Percentiles rank a stretch among this genome's conserved stretches.
These are phyloP conservation scores for Venturia canescens DNA, from an alignment of 1,140 invertebrate genomes.

Conservation along the genomic window DNA sequence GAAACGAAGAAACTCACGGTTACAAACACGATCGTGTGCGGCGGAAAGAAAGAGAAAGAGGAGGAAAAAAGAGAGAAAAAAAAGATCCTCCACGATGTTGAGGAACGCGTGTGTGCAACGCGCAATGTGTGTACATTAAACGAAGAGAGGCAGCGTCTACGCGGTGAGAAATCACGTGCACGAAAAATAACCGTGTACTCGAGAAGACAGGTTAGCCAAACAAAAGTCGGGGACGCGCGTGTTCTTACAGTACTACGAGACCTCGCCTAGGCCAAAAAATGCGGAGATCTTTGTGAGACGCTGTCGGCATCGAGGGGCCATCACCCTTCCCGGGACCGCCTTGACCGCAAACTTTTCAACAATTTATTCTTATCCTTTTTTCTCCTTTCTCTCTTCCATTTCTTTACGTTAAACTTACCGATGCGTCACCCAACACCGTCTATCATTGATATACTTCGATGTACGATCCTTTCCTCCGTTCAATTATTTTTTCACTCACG, in stretches of 20 bases:
- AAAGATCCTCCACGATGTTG: slow-evolving; percentile 10
- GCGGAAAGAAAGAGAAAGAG: slow-evolving; percentile 35
- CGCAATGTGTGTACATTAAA: not conserved
- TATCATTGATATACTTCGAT: not conserved
- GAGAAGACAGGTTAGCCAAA: slow-evolving; percentile 62
- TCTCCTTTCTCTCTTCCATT: not conserved
- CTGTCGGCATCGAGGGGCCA: slow-evolving; percentile 67
- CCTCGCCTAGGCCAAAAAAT: slow-evolving; percentile 54
- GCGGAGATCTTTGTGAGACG: slow-evolving; percentile 68
- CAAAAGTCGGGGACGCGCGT: slow-evolving; percentile 42
- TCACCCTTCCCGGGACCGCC: slow-evolving; percentile 68
- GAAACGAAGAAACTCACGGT: slow-evolving; percentile 9
- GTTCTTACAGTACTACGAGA: slow-evolving; percentile 25
- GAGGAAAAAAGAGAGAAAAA: not conserved
- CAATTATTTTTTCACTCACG: slow-evolving; percentile 61
- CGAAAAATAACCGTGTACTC: slow-evolving; percentile 49
- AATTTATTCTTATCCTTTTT: slow-evolving; percentile 27
- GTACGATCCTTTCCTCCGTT: not conserved
- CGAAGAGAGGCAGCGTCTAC: slow-evolving; percentile 26
- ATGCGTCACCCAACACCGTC: slow-evolving; percentile 23
- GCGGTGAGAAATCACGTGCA: slow-evolving; percentile 59
- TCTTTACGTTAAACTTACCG: slow-evolving; percentile 56
- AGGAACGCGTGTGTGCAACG: slow-evolving; percentile 6
- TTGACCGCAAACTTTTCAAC: slow-evolving; percentile 64
- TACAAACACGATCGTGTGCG: slow-evolving; percentile 29